phyloP scores from a whole-genome alignment of 2,113 vertebrate genomes.

The Daubentonia madagascariensis region DNA sequence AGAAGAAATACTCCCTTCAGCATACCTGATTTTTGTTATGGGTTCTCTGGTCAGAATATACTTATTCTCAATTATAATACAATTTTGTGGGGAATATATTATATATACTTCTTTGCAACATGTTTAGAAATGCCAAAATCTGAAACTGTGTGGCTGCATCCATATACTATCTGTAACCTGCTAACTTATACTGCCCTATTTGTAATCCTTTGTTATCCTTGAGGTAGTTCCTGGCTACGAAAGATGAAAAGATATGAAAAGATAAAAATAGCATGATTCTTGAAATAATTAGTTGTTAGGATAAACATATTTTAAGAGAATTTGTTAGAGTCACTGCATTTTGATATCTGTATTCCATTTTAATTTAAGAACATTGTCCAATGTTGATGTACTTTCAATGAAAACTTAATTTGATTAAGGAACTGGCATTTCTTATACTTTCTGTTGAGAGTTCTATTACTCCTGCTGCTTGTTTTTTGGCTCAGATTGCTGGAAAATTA shows the following conservation, averaged over 20 bases:
- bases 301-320: conserved; percentile 16
- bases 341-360: neutral
- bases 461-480: neutral
- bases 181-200: neutral
- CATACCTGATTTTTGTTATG: neutral
- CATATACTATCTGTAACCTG: neutral
- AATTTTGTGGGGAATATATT: neutral
- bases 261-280: neutral
- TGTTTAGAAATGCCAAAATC: conserved; percentile 17
- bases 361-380: neutral
- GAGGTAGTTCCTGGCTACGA: neutral
- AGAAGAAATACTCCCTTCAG: neutral
- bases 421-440: neutral
- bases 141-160: neutral
- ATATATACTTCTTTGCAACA: neutral
- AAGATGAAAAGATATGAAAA: neutral
- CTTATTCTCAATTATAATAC: neutral
- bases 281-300: neutral
- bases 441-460: neutral
- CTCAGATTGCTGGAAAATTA: neutral
- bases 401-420: neutral
- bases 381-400: neutral
- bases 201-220: neutral
- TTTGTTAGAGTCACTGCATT: neutral
- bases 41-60: neutral